Base-by-base conservation (phyloP, 2,888 invertebrate species). In the Drosophila setosimentum region DNA sequence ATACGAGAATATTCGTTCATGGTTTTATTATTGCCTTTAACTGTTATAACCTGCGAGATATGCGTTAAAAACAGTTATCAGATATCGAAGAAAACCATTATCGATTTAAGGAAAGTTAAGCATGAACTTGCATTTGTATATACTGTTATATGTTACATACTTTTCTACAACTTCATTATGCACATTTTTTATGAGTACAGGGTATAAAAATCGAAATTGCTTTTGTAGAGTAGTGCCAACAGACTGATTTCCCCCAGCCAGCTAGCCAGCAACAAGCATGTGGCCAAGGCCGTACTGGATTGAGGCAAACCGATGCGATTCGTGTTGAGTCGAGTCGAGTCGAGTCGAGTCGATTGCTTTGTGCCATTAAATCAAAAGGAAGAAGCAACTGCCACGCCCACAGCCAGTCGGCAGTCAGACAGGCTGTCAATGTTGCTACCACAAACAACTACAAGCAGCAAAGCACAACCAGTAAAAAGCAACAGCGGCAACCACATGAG, bases 321-420 rank as follows among this genome's bases (percentile, higher is more conserved):
- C 73, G 49, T 59, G 37, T 29, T 33, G 68, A 73, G 66, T 60
- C 54, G 24, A 33, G 42, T 40, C 10, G 37, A 21, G 40, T 5
- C 13, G 45, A 45, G 45, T 7, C 7, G 42, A 42, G 21, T 21
- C 21, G 45, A 45, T 45, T 16, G 45, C 58, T 50, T 42, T 68
- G 72, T 68, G 60, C 62, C 63, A 78, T 80, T 78, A 73, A 73
- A 79, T 76, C 80, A 79, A 79, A 81, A 74, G 82, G 89, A 81
- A 85, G 83, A 81, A 73, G 82, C 73, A 63, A 62, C 63, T 64
- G 78, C 64, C 74, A 77, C 67, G 83, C 88, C 72, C 76, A 62
- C 54, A 18, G 63, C 51, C 48, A 50, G 62, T 16, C 51, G 32
- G 62, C 65, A 49, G 60, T 42, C 61, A 37, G 54, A 27, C 37